These are phyloP conservation scores for Herpetotheres cachinnans DNA, from an alignment of 2,113 vertebrate genomes.

Conservation along the genomic window DNA sequence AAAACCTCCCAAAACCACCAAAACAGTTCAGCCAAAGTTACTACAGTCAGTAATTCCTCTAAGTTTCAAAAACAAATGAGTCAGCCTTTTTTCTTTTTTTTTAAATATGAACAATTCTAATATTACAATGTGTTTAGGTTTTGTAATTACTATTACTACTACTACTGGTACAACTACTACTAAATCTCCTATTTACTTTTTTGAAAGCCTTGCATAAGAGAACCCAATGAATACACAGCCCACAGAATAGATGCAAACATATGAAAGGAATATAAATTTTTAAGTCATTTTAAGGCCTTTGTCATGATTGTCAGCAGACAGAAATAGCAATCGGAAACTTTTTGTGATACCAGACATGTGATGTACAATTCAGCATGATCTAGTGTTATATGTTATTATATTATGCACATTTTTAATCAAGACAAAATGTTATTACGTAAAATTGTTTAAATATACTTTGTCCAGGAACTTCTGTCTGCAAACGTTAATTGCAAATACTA, in stretches of 20 bases:
- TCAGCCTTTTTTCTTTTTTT: not conserved
- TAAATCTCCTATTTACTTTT: not conserved
- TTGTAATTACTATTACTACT: not conserved
- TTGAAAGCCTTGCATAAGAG: not conserved
- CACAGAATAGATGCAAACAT: not conserved
- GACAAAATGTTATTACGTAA: not conserved
- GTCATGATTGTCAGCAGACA: not conserved
- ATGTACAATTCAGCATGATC: not conserved
- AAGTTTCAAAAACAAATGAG: not conserved
- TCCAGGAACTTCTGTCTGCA: not conserved
- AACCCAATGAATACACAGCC: not conserved
- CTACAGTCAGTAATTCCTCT: not conserved
- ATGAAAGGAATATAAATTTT: not conserved
- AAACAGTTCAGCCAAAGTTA: not conserved
- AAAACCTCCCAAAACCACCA: not conserved
- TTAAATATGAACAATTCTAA: not conserved
- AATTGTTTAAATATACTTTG: not conserved
- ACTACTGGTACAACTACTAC: not conserved
- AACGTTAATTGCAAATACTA: not conserved
- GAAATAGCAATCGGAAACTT: not conserved
- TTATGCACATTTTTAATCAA: not conserved
- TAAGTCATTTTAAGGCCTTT: not conserved
- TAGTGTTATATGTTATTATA: not conserved
- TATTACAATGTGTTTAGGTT: not conserved
- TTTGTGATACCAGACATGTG: not conserved